phyloP scores from a whole-genome alignment of 2,888 invertebrate genomes.

The Phoronis australis region DNA sequence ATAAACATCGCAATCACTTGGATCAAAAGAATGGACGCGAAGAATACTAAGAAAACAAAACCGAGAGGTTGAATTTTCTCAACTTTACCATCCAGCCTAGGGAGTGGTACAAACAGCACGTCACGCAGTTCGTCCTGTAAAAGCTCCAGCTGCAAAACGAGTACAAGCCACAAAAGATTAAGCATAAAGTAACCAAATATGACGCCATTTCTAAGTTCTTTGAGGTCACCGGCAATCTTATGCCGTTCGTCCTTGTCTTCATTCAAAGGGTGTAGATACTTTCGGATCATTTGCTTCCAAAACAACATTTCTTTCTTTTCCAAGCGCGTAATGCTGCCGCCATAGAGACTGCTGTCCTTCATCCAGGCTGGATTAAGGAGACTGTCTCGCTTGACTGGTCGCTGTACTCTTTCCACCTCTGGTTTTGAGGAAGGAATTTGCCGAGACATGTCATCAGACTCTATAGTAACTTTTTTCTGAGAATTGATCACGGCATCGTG shows the following conservation, averaged over 20 bases:
- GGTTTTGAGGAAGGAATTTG: no score
- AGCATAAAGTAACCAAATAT: constrained; percentile 68
- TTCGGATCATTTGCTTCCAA: constrained; percentile 91
- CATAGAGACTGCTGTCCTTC: constrained; percentile 79
- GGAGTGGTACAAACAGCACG: background rate
- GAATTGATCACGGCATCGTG: no score
- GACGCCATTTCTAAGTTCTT: constrained; percentile 35
- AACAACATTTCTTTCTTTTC: constrained; percentile 76
- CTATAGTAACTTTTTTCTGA: no score
- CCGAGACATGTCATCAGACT: no score
- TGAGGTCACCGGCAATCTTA: constrained; percentile 32
- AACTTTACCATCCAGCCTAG: background rate
- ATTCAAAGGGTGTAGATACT: constrained; percentile 90
- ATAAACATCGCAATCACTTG: constrained; percentile 40
- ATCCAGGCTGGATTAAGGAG: no score
- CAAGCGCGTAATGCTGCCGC: constrained; percentile 84
- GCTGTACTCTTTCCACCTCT: no score
- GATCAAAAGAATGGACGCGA: constrained; percentile 31
- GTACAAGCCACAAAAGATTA: constrained; percentile 96
- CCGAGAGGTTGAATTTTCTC: constrained; percentile 16
- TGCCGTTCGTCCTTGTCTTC: constrained; percentile 69
- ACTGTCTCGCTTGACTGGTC: no score
- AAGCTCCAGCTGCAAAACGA: constrained; percentile 96
- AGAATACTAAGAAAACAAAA: constrained; percentile 28
- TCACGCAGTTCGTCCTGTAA: constrained; percentile 67